phyloP scores from a whole-genome alignment of 2,113 vertebrate species.

The Pituophis catenifer region DNA sequence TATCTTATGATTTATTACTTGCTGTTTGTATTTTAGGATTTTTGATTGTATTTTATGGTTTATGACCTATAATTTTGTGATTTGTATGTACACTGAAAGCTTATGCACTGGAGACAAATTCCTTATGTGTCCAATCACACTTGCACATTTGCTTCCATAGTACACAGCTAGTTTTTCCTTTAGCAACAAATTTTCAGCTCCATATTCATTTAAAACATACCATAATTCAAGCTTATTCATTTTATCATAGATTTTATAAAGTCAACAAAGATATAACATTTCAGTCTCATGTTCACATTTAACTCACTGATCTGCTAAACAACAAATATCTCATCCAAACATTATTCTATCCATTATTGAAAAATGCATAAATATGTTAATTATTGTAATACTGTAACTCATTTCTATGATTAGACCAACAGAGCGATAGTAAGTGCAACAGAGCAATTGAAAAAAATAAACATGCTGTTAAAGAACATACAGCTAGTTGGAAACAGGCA shows the following conservation, averaged over 20 bases:
- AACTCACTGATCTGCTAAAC: neutral
- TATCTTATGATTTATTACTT: neutral
- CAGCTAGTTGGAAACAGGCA: neutral
- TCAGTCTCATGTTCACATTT: neutral
- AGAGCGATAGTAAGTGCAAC: neutral
- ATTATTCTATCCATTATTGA: neutral
- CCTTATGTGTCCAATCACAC: neutral
- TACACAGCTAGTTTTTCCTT: neutral
- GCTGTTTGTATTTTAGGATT: neutral
- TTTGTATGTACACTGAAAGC: neutral
- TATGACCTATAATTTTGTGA: neutral
- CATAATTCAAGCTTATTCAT: neutral
- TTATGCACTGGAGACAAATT: neutral
- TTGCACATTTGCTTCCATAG: neutral
- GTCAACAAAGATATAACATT: neutral
- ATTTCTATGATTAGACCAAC: neutral
- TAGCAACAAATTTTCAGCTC: neutral
- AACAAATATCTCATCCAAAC: neutral
- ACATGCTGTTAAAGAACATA: neutral
- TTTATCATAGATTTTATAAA: neutral
- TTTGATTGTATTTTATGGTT: neutral
- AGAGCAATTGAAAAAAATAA: neutral
- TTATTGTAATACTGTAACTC: neutral
- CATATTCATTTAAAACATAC: neutral
- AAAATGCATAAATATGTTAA: neutral